phyloP scores from a whole-genome alignment of 2,113 vertebrate genomes.

The Neolamprologus cancellatus region DNA sequence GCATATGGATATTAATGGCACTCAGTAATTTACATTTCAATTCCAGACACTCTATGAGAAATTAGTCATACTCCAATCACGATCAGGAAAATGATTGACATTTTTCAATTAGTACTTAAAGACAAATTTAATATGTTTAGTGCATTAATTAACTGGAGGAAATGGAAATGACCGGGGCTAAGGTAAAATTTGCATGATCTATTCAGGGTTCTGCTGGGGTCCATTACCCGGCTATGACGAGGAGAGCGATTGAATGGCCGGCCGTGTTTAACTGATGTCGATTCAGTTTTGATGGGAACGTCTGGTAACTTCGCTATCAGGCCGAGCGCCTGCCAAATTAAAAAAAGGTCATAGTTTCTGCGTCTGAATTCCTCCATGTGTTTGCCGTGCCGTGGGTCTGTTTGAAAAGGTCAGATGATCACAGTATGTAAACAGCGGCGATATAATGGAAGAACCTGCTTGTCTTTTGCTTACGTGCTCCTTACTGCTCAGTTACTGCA shows the following conservation, averaged over 20 bases:
- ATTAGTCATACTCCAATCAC: constrained; percentile 14
- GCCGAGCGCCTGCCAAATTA: background rate
- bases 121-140: constrained; percentile 28
- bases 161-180: constrained; percentile 34
- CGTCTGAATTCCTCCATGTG: background rate
- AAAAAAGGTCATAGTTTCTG: constrained; percentile 31
- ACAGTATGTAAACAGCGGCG: constrained; percentile 11
- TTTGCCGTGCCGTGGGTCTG: background rate
- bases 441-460: background rate
- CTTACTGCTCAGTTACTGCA: background rate
- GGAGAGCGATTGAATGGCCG: background rate
- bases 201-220: background rate
- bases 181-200: constrained; percentile 6
- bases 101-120: constrained; percentile 47
- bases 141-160: constrained; percentile 45
- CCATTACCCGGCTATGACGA: background rate
- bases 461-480: background rate
- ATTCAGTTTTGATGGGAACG: constrained; percentile 18
- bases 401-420: constrained; percentile 35
- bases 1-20: constrained; percentile 24
- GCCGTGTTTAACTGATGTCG: constrained; percentile 24
- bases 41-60: constrained; percentile 8
- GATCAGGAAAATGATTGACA: constrained; percentile 44
- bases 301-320: constrained; percentile 16
- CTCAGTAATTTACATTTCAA: constrained; percentile 44